Evolutionary conservation across 2,888 invertebrate species (phyloP), one percentile per base, ranked within the genome.

Genomic region (Cinara cedri): DNA sequence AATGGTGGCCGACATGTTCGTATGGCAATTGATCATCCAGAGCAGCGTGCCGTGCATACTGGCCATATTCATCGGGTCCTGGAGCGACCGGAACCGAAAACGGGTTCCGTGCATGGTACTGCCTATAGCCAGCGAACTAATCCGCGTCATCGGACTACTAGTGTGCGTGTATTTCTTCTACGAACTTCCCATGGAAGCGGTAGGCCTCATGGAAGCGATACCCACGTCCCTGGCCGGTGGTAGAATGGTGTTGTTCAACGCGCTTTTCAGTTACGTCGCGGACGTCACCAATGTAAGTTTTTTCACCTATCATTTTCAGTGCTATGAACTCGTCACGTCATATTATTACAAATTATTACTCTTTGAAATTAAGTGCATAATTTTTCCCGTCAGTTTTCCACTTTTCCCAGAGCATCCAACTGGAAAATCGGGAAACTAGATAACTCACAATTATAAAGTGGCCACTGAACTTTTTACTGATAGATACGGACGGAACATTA

Each of bases 231-330:
- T 94, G 9, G 92, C 93, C 1, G 92, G 94, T 14, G 94, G 94
- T 11, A 93, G 94, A 93, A 93, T 93, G 85, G 93, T 93, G 42
- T 93, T 94, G 93, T 91, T 94, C 83, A 94, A 94, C 93, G 93
- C 93, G 21, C 91, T 95, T 82, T 93, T 96, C 86, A 93, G 94
- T 86, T 96, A 95, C 85, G 91, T 96, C 82, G 93, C 92, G 1
- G 95, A 96, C 85, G 92, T 95, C n/a, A 94, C 95, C 3, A 91
- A 92, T 1, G 90, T 68, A 16, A 72, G 72, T 72, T 8, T 34
- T 34, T 4, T 4, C 34, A 6, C 34, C 34, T 3, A 4, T 6
- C 34, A 6, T 34, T 6, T 3, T 4, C 34, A 4, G 34, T 34
- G 6, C 34, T 34, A n/a, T n/a, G n/a, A n/a, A n/a, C n/a, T n/a